Evolutionary conservation across 2,888 invertebrate genomes (phyloP).

Genomic region (Eupeodes luniger): DNA sequence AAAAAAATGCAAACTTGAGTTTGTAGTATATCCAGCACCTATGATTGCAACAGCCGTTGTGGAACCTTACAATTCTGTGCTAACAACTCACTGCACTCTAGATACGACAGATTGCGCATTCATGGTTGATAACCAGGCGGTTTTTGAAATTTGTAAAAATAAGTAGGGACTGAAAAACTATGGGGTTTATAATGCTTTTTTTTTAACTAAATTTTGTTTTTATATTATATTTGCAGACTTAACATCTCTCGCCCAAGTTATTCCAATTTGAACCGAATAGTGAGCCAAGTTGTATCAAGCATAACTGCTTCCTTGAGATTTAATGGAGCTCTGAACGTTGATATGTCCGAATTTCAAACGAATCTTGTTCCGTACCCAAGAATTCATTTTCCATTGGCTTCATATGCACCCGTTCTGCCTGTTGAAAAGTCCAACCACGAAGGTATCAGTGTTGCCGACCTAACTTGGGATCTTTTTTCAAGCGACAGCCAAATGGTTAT

Average conservation of each 20-base stretch:
- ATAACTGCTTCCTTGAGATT: conserved; percentile 93
- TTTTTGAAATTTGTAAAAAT: conserved; percentile 92
- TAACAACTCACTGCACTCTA: conserved; percentile 94
- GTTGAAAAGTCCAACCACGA: conserved; percentile 90
- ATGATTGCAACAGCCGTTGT: conserved; percentile 95
- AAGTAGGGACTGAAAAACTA: conserved; percentile 84
- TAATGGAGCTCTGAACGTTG: conserved; percentile 93
- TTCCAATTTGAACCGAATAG: conserved; percentile 87
- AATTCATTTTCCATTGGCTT: conserved; percentile 93
- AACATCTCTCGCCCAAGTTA: conserved; percentile 87
- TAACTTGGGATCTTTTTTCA: conserved; percentile 94
- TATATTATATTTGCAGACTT: conserved; percentile 80
- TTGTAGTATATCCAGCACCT: conserved; percentile 79
- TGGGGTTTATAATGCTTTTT: neutral
- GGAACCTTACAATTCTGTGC: conserved; percentile 95
- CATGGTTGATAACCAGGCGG: conserved; percentile 96
- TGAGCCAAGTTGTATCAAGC: conserved; percentile 89
- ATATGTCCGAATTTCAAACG: conserved; percentile 94
- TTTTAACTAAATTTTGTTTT: neutral
- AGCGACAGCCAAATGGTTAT: conserved; percentile 94
- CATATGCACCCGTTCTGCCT: conserved; percentile 90
- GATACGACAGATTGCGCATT: conserved; percentile 94
- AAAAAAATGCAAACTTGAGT: conserved; percentile 93
- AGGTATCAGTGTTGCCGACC: conserved; percentile 90
- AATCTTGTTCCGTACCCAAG: conserved; percentile 94